These are phyloP conservation scores for Metopolophium dirhodum DNA, from an alignment of 1,140 invertebrate species.

Conservation along the genomic window DNA sequence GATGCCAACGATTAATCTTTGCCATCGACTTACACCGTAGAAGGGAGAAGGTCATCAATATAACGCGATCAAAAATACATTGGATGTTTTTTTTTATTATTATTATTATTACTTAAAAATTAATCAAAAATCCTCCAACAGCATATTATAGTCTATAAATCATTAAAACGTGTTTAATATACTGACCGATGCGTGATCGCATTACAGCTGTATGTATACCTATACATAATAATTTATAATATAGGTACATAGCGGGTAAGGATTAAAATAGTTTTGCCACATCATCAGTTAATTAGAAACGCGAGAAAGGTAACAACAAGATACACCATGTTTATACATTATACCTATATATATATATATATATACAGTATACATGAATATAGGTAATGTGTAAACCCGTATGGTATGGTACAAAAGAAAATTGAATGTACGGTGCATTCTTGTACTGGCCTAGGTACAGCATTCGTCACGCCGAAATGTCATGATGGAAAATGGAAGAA, in stretches of 20 bases:
- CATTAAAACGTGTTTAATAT: neutral
- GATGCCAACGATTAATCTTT: conserved; percentile 43
- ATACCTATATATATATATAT: neutral
- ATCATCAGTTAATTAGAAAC: conserved; percentile 56
- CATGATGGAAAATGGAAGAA: conserved; percentile 53
- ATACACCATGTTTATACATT: neutral
- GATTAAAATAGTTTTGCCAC: conserved; percentile 52
- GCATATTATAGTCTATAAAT: neutral
- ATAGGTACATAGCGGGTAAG: neutral
- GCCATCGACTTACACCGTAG: neutral
- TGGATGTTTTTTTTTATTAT: neutral
- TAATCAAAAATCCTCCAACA: conserved; percentile 28
- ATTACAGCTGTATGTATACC: neutral
- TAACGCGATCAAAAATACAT: conserved; percentile 49
- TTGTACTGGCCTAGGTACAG: neutral
- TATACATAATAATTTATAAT: neutral
- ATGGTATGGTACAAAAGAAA: conserved; percentile 31
- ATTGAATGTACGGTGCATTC: conserved; percentile 51
- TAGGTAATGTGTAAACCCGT: conserved; percentile 8
- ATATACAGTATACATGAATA: neutral
- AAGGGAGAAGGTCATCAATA: conserved; percentile 39
- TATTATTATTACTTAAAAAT: conserved; percentile 28
- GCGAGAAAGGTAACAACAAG: conserved; percentile 7
- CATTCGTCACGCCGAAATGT: conserved; percentile 54
- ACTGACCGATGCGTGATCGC: neutral